Evolutionary conservation across 2,797 vertebrate genomes (phyloP), one percentile per base, ranked within the genome.

Genomic region (Centropyge bicolor): DNA sequence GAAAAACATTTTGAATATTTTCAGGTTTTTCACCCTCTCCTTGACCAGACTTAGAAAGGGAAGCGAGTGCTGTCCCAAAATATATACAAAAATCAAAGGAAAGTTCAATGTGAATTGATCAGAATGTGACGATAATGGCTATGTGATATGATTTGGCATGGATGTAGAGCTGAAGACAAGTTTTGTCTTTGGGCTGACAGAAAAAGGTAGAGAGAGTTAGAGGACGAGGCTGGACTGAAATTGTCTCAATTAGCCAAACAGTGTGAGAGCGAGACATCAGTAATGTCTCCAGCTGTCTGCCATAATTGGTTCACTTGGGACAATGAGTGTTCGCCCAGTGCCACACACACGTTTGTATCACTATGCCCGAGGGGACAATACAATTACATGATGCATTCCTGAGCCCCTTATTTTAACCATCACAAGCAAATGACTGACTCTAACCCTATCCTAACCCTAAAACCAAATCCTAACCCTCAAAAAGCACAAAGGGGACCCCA

Each of bases 271-370:
- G 65, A 81, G 55, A 82, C 19, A 76, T 80, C 59, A 45, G 70
- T 55, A 59, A 62, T 67, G 49, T 77, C 80, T 86, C 46, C 71
- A 79, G 72, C 57, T 81, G 61, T 54, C 78, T 68, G 55, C 48
- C 1, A 51, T 86, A 76, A 90, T 88, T 85, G 73, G 63, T 60
- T 82, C 78, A 72, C 61, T 74, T 74, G 72, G 74, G 81, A 85
- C 74, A 74, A 60, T 56, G 35, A 61, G 40, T 67, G 24, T n/a
- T 74, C 56, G 54, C 56, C 11, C 5, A 27, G 9, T 46, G 20
- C 24, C 4, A 36, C 35, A 67, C 41, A 55, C 31, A 49, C 59
- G 60, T 49, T 31, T 31, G 27, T 31, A 31, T 31, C 27, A 31
- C 27, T 31, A 31, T n/a, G n/a, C n/a, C n/a, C n/a, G n/a, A n/a